Evolutionary conservation across 2,888 invertebrate genomes (phyloP), one percentile per base, ranked within the genome.

Genomic region (Myopa tessellatipennis): DNA sequence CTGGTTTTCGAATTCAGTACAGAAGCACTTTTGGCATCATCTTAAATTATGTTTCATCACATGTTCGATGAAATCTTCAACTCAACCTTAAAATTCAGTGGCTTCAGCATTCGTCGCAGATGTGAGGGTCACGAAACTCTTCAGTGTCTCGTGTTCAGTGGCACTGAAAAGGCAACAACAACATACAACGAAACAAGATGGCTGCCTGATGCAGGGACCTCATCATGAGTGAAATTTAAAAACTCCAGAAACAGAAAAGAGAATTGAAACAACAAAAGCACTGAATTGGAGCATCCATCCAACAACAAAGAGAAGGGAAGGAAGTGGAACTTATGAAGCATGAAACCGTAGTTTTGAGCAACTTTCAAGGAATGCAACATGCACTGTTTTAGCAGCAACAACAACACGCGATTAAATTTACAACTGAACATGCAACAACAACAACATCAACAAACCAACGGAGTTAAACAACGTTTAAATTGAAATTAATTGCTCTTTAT

Each of bases 391-490:
- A 36, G 67, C 69, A 26, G 18, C 52, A 50, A 26, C 34, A 26
- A 26, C 36, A 55, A 14, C 36, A 55, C 34, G 16, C 55, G 70
- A 52, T 70, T 70, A 36, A 55, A 36, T 36, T 6, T 36, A 70
- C 14, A 52, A 55, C 52, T 70, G 55, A 70, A 70, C 70, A 70
- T 70, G 70, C 70, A 70, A 55, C 70, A 70, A 10, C 45, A 45
- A 45, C 45, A 45, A 8, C 34, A 18, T 18, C 5, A 69, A 50
- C 52, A 52, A 52, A 45, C 52, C 26, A 16, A 68, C 55, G 34
- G 55, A 70, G 70, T 72, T 72, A 60, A 72, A 60, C 72, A 60
- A 38, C 60, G 61, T 72, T 72, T 72, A 60, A 72, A 72, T 72
- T 72, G 72, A 40, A 72, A 72, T 72, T 72, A 60, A 60, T 60